These are phyloP conservation scores for Botia almorhae DNA, from an alignment of 2,797 vertebrate genomes.

Conservation along the genomic window DNA sequence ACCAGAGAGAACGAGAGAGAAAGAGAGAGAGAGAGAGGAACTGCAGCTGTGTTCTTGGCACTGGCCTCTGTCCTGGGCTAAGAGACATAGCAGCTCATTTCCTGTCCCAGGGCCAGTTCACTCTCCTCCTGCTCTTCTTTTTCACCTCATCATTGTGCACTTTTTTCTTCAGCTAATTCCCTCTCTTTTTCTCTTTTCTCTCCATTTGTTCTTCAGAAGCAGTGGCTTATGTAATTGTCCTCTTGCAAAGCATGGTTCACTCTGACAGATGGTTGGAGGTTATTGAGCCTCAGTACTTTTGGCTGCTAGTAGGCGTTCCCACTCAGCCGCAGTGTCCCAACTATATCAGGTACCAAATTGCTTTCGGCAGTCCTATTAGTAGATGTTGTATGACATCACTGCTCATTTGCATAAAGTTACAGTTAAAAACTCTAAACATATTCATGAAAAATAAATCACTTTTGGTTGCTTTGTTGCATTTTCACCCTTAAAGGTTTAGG, in stretches of 20 bases:
- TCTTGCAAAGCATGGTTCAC: neutral
- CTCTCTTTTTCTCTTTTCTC: neutral
- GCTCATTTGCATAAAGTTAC: neutral
- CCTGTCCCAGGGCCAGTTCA: constrained; percentile 65
- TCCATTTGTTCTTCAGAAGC: neutral
- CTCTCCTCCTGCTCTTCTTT: constrained; percentile 47
- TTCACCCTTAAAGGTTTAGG: neutral
- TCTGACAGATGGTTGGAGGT: neutral
- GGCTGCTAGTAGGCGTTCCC: too few relatives aligned
- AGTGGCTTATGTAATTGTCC: constrained; percentile 29
- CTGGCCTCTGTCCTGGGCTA: constrained; percentile 55
- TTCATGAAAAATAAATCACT: neutral
- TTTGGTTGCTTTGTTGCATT: neutral
- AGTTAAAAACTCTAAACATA: too few relatives aligned
- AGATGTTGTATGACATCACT: neutral
- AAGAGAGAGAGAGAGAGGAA: constrained; percentile 52
- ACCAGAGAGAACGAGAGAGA: constrained; percentile 18
- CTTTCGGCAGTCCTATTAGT: neutral
- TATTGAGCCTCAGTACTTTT: neutral
- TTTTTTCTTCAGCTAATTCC: constrained; percentile 1
- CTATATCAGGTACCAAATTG: neutral
- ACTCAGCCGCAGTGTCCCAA: neutral
- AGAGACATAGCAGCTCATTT: constrained; percentile 67
- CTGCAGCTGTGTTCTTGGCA: constrained; percentile 58
- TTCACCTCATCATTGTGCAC: neutral